Evolutionary conservation across 2,888 invertebrate species (phyloP).

Genomic region (Schizotus pectinicornis): DNA sequence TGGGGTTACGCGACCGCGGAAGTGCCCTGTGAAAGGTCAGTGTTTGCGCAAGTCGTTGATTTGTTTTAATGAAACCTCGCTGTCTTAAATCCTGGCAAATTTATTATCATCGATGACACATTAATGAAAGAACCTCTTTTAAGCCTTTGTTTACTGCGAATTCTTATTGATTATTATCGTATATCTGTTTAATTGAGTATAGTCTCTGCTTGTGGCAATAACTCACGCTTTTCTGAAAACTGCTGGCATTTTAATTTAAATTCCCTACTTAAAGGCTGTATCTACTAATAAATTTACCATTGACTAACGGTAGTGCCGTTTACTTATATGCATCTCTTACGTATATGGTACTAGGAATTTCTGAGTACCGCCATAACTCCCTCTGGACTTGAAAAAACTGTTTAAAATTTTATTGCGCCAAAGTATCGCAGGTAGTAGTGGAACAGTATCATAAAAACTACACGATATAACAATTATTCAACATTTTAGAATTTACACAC

Average conservation of each 20-base stretch:
- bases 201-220: conserved; percentile 21
- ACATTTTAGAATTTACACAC: no score
- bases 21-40: no score
- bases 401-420: no score
- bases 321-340: conserved; percentile 46
- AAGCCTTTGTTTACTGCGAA: conserved; percentile 16
- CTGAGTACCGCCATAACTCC: conserved; percentile 8
- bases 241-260: conserved; percentile 41
- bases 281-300: conserved; percentile 46
- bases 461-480: no score
- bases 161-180: conserved; percentile 30
- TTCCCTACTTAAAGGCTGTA: conserved; percentile 39
- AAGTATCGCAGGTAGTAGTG: no score
- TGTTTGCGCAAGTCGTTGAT: conserved; percentile 3
- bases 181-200: conserved; percentile 33
- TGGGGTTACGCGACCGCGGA: no score
- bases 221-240: conserved; percentile 29
- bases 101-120: conserved; percentile 22
- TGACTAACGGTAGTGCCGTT: conserved; percentile 43
- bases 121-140: conserved; percentile 22
- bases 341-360: conserved; percentile 39
- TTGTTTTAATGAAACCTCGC: conserved; percentile 14
- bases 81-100: conserved; percentile 12
- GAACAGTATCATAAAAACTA: no score
- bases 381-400: background rate